Conservation (phyloP, 2,113 vertebrate genomes). For the Cynocephalus volans region DNA sequence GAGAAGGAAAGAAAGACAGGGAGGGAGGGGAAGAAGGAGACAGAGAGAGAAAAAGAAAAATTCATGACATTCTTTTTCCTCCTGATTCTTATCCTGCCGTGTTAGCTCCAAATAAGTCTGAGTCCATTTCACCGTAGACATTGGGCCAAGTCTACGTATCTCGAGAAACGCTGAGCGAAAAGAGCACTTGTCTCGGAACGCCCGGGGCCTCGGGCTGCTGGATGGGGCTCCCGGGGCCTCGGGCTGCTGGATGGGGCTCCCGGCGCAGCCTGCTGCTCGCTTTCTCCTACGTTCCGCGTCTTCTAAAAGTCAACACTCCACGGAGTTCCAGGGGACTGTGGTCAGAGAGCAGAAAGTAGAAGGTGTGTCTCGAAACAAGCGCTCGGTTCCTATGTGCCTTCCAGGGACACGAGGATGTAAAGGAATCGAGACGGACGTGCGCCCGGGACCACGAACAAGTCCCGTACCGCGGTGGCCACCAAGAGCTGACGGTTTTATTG, state of each 20-base stretch:
- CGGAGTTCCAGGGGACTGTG: neutral
- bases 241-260: neutral
- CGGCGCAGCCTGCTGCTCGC: neutral
- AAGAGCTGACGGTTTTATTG: neutral
- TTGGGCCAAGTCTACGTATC: neutral
- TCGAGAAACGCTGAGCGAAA: neutral
- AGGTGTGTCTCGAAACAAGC: neutral
- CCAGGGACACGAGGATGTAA: neutral
- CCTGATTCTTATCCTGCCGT: neutral
- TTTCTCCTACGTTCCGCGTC: constrained; percentile 21
- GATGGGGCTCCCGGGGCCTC: too few species aligned
- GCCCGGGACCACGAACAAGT: neutral
- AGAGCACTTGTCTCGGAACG: neutral
- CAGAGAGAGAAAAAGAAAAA: neutral
- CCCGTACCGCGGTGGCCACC: too few species aligned
- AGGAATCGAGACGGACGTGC: neutral
- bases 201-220: too few species aligned
- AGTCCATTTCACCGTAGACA: neutral
- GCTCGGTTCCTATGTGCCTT: neutral
- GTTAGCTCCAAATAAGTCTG: neutral
- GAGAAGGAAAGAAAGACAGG: neutral
- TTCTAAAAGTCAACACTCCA: neutral
- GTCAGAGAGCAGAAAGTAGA: neutral
- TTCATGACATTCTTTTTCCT: neutral
- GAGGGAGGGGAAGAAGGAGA: neutral